phyloP scores from a whole-genome alignment of 1,140 invertebrate genomes.

The Riptortus pedestris region DNA sequence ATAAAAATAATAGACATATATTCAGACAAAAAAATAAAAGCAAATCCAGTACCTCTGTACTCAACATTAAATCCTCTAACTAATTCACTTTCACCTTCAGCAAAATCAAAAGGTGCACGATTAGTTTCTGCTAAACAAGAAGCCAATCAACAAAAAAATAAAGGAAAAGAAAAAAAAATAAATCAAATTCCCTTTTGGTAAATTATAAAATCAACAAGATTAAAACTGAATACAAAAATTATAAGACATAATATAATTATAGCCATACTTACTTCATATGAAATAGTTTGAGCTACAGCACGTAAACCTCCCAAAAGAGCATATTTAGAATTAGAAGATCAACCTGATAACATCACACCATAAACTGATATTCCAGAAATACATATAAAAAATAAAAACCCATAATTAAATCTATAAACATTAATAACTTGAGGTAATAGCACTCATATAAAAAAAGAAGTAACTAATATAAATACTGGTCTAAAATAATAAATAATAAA shows the following conservation, averaged over 20 bases:
- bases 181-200: conserved; percentile 41
- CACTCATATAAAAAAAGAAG: conserved; percentile 44
- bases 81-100: conserved; percentile 60
- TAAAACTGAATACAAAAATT: conserved; percentile 38
- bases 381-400: conserved; percentile 44
- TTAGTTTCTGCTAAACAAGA: conserved; percentile 56
- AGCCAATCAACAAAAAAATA: conserved; percentile 45
- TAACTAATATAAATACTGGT: conserved; percentile 46
- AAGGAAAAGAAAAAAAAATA: conserved; percentile 41
- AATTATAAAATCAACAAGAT: conserved; percentile 36
- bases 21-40: conserved; percentile 59
- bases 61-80: conserved; percentile 67
- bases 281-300: conserved; percentile 52
- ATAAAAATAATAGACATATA: conserved; percentile 59
- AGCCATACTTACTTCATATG: conserved; percentile 52
- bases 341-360: conserved; percentile 45
- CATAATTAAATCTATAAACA: conserved; percentile 40
- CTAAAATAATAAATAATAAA: conserved; percentile 44
- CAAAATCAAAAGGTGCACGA: conserved; percentile 67
- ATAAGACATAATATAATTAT: conserved; percentile 45
- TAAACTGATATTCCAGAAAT: conserved; percentile 47
- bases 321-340: conserved; percentile 57
- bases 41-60: conserved; percentile 55
- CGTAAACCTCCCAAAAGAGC: conserved; percentile 50
- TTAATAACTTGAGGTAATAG: conserved; percentile 41